Conservation (phyloP, 2,888 invertebrate genomes). For the Ichneumon xanthorius region DNA sequence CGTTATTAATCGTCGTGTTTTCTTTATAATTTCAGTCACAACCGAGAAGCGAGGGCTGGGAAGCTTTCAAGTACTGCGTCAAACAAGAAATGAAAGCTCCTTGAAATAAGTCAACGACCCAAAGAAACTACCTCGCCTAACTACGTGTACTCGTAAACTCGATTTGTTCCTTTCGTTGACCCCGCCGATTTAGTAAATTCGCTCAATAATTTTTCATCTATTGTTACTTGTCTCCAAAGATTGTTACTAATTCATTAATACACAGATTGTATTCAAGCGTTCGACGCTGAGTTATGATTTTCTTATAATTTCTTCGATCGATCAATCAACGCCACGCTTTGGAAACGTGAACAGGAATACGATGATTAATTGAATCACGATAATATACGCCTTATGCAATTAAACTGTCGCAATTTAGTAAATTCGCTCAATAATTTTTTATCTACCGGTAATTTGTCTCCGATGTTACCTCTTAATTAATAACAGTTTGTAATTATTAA, state of each 20-base stretch:
- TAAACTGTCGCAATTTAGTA: not conserved
- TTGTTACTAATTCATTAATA: conserved; percentile 1
- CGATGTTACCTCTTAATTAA: conserved; percentile 15
- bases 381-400: too few species aligned
- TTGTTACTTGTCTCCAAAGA: conserved; percentile 53
- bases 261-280: not conserved
- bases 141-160: not conserved
- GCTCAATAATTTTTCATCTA: not conserved
- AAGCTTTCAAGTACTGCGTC: conserved; percentile 95
- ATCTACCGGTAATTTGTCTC: conserved; percentile 21
- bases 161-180: not conserved
- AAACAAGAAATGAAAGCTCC: conserved; percentile 95
- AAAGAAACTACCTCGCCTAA: not conserved
- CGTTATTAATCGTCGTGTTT: not conserved
- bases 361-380: not conserved
- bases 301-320: not conserved
- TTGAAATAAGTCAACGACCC: conserved; percentile 49
- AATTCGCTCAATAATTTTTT: not conserved
- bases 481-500: not conserved
- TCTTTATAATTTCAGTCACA: conserved; percentile 89
- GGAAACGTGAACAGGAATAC: not conserved
- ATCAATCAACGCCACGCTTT: not conserved
- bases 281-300: not conserved
- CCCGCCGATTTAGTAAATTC: not conserved
- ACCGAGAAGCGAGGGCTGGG: conserved; percentile 96